These are phyloP conservation scores for Microcebus lehilahytsara DNA, from an alignment of 2,113 vertebrate genomes.

Conservation along the genomic window DNA sequence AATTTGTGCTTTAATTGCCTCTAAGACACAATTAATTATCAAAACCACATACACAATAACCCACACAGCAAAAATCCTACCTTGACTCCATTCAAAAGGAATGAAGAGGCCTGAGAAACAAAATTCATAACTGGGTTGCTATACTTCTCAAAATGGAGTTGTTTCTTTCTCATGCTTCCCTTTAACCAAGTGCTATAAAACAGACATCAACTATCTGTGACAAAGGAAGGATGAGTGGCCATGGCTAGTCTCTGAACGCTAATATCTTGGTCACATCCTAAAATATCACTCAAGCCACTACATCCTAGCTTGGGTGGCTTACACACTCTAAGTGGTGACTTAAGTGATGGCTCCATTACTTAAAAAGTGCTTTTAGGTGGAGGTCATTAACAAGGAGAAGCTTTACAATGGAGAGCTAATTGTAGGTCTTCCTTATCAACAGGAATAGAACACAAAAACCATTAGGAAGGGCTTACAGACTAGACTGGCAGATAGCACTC, in stretches of 20 bases:
- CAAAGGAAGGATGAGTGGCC: neutral
- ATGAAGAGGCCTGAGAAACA: neutral
- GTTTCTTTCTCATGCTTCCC: neutral
- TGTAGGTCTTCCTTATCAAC: conserved; percentile 43
- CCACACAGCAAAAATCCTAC: neutral
- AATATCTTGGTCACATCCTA: neutral
- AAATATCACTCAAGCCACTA: neutral
- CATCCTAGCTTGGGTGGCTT: too few relatives aligned
- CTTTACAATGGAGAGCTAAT: conserved; percentile 45
- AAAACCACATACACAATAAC: conserved; percentile 51
- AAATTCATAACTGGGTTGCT: neutral
- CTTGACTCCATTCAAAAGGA: neutral
- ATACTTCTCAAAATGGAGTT: neutral
- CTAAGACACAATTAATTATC: neutral
- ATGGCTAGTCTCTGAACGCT: neutral
- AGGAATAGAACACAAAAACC: neutral
- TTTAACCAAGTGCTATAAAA: neutral
- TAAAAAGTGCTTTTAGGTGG: conserved; percentile 32
- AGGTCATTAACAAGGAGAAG: conserved; percentile 30
- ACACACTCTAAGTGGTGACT: neutral
- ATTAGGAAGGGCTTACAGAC: neutral
- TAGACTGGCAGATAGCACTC: neutral
- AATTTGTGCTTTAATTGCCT: neutral
- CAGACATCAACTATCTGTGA: neutral
- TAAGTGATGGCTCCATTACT: neutral